Evolutionary conservation across 2,888 invertebrate species (phyloP), one percentile per base, ranked within the genome.

Genomic region (Barypeithes pellucidus): DNA sequence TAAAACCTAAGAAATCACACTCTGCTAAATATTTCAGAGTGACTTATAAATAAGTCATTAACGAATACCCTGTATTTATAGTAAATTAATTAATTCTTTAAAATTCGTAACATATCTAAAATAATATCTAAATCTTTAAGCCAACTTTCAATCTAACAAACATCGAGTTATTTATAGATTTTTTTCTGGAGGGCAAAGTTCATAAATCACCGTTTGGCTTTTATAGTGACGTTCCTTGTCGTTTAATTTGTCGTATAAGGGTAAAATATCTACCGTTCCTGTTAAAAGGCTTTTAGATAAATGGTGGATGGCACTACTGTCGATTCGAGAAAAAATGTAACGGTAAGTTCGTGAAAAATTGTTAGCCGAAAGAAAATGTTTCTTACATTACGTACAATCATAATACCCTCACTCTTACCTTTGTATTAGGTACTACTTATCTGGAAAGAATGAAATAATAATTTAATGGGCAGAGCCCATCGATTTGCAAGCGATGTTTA

Each of bases 201-300:
- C 67, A 72, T 72, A 72, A 72, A 72, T 72, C 67, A 72, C 66
- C 61, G 41, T 72, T 67, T 59, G 67, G 67, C 67, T 72, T 72
- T 72, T 72, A 72, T 72, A 66, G 67, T 62, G 72, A 72, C 72
- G 72, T 67, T 67, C 45, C 60, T 60, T 72, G 72, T 72, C 72
- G 72, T 72, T 72, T 72, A 72, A 72, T 72, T 72, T 72, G 72
- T 72, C 72, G 47, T 63, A 63, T 67, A 52, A 43, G 60, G 66
- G 67, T 72, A 67, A 72, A 72, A 72, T 72, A 72, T 72, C 66
- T 67, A 50, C 61, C 61, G 72, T 67, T 66, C 47, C 66, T 59
- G 67, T 50, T 72, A 67, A 71, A 71, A 66, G 66, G 61, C 66
- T 72, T 72, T 67, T 52, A 72, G 72, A 72, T 72, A 72, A 72